phyloP scores from a whole-genome alignment of 2,113 vertebrate genomes.

The Neolamprologus modestus region DNA sequence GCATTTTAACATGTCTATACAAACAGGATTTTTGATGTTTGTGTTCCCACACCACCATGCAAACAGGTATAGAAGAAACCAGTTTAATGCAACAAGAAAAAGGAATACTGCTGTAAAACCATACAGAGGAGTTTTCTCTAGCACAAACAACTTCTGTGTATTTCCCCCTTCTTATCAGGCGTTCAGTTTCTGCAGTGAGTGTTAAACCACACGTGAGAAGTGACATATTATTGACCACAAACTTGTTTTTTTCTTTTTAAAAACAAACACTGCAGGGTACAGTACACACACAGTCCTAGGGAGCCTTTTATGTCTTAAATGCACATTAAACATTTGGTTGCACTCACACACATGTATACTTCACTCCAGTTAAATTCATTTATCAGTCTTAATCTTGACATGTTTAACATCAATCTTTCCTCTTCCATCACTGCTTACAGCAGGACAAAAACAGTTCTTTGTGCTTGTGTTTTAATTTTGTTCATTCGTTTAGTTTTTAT shows the following conservation, averaged over 20 bases:
- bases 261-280: neutral
- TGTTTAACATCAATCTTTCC: neutral
- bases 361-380: neutral
- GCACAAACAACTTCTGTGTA: neutral
- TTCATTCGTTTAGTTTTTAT: rapidly evolving
- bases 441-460: neutral
- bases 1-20: neutral
- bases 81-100: neutral
- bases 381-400: rapidly evolving
- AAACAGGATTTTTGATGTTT: neutral
- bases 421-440: rapidly evolving
- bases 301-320: rapidly evolving
- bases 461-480: neutral
- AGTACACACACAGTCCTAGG: rapidly evolving
- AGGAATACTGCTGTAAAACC: neutral
- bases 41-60: neutral
- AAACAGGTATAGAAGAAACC: neutral
- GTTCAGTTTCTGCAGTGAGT: neutral
- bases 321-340: rapidly evolving
- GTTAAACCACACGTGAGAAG: neutral
- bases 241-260: neutral
- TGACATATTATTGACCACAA: neutral
- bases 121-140: neutral
- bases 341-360: rapidly evolving
- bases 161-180: neutral